phyloP scores from a whole-genome alignment of 2,797 vertebrate species.

The Arremon brunneinucha region DNA sequence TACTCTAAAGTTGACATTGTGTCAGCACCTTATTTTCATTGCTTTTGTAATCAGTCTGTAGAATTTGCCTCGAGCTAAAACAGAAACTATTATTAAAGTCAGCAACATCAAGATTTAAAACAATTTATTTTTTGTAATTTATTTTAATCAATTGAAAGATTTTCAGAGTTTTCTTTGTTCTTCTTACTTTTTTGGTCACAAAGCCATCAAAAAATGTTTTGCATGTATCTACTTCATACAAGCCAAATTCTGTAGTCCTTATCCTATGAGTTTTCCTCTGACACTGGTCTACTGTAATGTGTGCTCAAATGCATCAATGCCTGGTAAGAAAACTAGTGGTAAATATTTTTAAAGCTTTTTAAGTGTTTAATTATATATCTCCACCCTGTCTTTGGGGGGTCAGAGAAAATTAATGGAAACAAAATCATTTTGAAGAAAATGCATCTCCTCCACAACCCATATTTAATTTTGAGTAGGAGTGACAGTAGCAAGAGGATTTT shows the following conservation, averaged over 20 bases:
- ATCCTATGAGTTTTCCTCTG: not conserved
- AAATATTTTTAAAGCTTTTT: not conserved
- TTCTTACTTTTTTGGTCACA: not conserved
- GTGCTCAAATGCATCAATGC: not conserved
- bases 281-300: not conserved
- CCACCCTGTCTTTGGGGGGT: not conserved
- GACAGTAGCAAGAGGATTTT: not conserved
- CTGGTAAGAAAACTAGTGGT: not conserved
- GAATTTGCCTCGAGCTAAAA: conserved; percentile 46
- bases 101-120: not conserved
- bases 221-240: not conserved
- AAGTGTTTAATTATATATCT: not conserved
- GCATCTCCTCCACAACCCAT: not conserved
- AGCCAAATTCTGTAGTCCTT: not conserved
- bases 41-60: conserved; percentile 45
- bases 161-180: not conserved
- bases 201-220: not conserved
- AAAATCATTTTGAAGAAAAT: not conserved
- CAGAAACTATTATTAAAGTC: conserved; percentile 25
- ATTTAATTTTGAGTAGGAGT: not conserved
- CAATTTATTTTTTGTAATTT: not conserved
- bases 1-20: conserved; percentile 48
- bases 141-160: not conserved
- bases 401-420: not conserved
- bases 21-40: conserved; percentile 66